phyloP scores from a whole-genome alignment of 2,113 vertebrate species.

The Opisthocomus hoazin region DNA sequence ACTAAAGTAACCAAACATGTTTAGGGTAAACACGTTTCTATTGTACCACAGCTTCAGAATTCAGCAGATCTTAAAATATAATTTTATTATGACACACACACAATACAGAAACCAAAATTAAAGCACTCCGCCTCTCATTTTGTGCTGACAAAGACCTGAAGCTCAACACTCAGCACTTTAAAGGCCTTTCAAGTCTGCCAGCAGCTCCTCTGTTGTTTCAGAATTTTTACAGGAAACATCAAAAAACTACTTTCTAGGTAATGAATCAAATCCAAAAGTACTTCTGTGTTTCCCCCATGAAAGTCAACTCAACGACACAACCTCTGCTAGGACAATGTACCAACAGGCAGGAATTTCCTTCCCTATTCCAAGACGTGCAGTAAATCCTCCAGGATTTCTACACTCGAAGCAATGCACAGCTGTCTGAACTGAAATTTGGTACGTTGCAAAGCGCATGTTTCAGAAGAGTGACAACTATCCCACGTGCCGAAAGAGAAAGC shows the following conservation, averaged over 20 bases:
- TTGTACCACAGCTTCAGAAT: conserved; percentile 34
- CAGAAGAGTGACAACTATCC: neutral
- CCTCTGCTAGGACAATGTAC: neutral
- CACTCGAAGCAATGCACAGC: neutral
- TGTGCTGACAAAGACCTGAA: conserved; percentile 19
- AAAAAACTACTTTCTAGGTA: neutral
- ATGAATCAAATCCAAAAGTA: neutral
- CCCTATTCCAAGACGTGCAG: neutral
- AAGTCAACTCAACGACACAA: neutral
- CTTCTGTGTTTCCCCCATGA: neutral
- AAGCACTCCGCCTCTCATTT: conserved; percentile 18
- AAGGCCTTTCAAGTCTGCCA: conserved; percentile 26
- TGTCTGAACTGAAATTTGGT: neutral
- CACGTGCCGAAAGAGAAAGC: neutral
- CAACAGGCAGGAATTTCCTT: neutral
- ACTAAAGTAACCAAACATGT: conserved; percentile 1
- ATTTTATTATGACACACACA: conserved; percentile 2
- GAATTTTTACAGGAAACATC: neutral
- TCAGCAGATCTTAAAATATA: conserved; percentile 31
- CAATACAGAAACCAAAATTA: conserved; percentile 32
- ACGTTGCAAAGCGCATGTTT: neutral
- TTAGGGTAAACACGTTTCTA: conserved; percentile 16
- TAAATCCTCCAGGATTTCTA: neutral
- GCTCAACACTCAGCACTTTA: conserved; percentile 53
- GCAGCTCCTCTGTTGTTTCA: neutral